Evolutionary conservation across 1,140 invertebrate genomes (phyloP), one percentile per base, ranked within the genome.

Genomic region (Neodiprion lecontei): DNA sequence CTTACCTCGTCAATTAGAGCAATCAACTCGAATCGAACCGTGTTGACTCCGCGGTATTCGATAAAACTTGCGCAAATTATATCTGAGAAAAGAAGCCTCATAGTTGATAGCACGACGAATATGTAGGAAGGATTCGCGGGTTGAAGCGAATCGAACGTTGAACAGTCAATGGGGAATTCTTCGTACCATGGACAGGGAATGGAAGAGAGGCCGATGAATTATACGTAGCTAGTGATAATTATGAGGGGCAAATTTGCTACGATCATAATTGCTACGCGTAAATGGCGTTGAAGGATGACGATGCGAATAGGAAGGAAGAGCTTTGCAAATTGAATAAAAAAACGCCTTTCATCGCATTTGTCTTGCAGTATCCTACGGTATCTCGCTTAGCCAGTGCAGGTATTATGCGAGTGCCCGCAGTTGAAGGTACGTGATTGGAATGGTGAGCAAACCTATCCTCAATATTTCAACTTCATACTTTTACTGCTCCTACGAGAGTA

Each of bases 1-100:
- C 12, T 40, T 12, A 71, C 23, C 7, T 77, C 69, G 79, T 79
- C 79, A 82, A 80, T 82, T 82, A 82, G 73, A 72, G 80, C 78
- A 80, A 80, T 82, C 79, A 80, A 80, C 74, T 72, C 65, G 76
- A 72, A 71, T 74, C 28, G 28, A 40, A 40, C 75, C 17, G 74
- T 69, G 76, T 74, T 71, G 72, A 8, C 73, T 65, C 40, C 61
- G 28, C 10, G 72, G 8, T 49, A 28, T 67, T 67, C 21, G 67
- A 14, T 69, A 69, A 69, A 69, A 69, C 4, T 69, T 69, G 14
- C 67, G 67, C 40, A 69, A 69, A 11, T 5, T 47, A 69, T 7
- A 11, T 7, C 12, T 17, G 61, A 65, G 61, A 14, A 65, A 65
- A 40, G 28, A 40, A 40, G 28, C 53, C 11, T 61, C 53, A 17